These are phyloP conservation scores for Strongylocentrotus purpuratus DNA, from an alignment of 35 echinoderm and acorn worm species.

Conservation along the genomic window DNA sequence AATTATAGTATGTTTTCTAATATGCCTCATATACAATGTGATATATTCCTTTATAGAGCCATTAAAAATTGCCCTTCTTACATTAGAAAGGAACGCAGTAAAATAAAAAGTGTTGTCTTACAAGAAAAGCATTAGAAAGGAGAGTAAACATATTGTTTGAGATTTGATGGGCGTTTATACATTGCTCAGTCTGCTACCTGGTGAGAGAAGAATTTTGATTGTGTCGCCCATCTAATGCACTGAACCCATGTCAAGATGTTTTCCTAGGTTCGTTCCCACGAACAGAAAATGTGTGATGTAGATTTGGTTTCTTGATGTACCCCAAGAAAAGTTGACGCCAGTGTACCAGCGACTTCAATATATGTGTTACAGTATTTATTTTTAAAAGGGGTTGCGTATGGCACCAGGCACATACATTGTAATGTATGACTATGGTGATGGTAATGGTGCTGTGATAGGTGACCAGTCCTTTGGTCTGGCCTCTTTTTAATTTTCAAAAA, in stretches of 20 bases:
- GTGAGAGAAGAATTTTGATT: background rate
- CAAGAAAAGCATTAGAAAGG: background rate
- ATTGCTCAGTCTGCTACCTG: background rate
- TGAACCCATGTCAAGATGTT: background rate
- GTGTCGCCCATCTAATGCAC: background rate
- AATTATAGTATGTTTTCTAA: no score
- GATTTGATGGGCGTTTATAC: background rate
- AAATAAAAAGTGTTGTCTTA: no score
- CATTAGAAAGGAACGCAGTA: no score
- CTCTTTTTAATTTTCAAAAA: no score
- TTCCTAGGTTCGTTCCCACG: background rate
- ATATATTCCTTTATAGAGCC: no score
- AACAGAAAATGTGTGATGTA: background rate
- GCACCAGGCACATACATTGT: no score
- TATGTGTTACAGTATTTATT: background rate
- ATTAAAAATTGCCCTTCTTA: no score
- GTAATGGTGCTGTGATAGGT: no score
- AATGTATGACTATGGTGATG: no score
- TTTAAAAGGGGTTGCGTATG: no score
- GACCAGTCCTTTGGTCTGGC: no score
- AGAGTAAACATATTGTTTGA: background rate
- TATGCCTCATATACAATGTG: no score
- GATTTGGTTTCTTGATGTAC: background rate
- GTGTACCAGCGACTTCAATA: background rate
- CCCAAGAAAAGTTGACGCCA: background rate